These are phyloP conservation scores for Platycheirus albimanus DNA, from an alignment of 2,888 invertebrate genomes.

Conservation along the genomic window DNA sequence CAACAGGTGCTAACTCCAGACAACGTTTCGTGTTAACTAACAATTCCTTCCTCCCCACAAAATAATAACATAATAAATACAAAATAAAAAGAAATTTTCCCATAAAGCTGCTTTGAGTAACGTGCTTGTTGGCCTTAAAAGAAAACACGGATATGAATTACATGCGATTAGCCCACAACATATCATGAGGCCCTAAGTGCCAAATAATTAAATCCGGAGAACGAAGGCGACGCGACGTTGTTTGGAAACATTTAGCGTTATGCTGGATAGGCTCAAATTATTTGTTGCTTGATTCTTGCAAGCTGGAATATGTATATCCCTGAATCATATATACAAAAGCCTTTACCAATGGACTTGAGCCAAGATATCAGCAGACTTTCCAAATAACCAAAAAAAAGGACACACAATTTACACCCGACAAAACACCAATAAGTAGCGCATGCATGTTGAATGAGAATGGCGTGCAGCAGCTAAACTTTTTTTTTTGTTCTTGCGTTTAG, in stretches of 20 bases:
- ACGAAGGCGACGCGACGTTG: too few species aligned
- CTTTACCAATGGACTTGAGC: conserved; percentile 61
- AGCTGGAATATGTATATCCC: not conserved
- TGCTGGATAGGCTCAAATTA: conserved; percentile 21
- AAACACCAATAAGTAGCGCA: conserved; percentile 70
- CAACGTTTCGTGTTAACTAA: conserved; percentile 38
- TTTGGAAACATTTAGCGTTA: too few species aligned
- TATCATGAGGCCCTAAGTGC: conserved; percentile 55
- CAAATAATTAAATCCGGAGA: conserved; percentile 71
- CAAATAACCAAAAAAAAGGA: conserved; percentile 29
- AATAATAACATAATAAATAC: conserved; percentile 46
- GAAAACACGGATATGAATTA: conserved; percentile 60
- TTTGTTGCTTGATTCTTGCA: conserved; percentile 57
- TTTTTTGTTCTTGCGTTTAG: conserved; percentile 57
- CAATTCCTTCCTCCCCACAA: conserved; percentile 39
- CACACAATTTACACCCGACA: conserved; percentile 66
- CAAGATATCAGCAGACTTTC: conserved; percentile 41
- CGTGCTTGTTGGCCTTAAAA: conserved; percentile 18
- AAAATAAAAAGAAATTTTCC: conserved; percentile 1
- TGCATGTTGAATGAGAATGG: conserved; percentile 68
- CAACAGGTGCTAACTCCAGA: conserved; percentile 34
- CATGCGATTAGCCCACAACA: conserved; percentile 65
- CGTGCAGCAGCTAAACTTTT: conserved; percentile 63
- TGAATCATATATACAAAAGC: conserved; percentile 16
- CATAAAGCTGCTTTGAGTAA: conserved; percentile 42